Percentiles rank a stretch among this genome's conserved stretches.
Evolutionary conservation across 2,888 invertebrate species (phyloP).

Genomic region (Caradrina kadenii): DNA sequence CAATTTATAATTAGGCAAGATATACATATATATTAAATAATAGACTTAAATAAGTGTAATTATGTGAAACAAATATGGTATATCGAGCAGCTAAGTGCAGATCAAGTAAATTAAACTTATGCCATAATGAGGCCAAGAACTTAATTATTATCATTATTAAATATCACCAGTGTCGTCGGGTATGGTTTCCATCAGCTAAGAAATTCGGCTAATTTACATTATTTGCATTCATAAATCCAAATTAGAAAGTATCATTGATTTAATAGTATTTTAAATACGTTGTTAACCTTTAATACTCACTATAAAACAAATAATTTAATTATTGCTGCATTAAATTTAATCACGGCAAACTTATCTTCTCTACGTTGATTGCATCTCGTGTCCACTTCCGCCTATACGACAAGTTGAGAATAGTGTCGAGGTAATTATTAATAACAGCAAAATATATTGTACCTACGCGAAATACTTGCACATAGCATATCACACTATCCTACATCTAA

Average conservation of each 20-base stretch:
- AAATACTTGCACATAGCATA: conserved; percentile 22
- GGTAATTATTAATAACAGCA: conserved; percentile 27
- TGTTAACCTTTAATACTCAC: conserved; percentile 24
- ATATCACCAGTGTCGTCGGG: conserved; percentile 50
- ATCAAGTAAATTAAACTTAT: conserved; percentile 20
- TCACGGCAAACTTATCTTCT: conserved; percentile 37
- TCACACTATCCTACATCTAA: conserved; percentile 53
- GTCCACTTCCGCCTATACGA: conserved; percentile 14
- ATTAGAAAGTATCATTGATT: conserved; percentile 6
- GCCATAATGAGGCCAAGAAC: conserved; percentile 17
- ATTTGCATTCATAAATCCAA: neutral
- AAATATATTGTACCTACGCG: conserved; percentile 26
- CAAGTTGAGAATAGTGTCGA: conserved; percentile 22
- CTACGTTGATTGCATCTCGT: conserved; percentile 25
- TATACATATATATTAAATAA: neutral
- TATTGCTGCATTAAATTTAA: conserved; percentile 26
- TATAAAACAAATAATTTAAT: conserved; percentile 30
- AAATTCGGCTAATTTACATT: conserved; percentile 12
- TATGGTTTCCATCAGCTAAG: conserved; percentile 23
- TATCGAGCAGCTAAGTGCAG: conserved; percentile 26
- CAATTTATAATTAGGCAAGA: neutral
- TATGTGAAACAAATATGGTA: neutral
- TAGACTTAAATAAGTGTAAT: conserved; percentile 12
- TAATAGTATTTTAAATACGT: conserved; percentile 12
- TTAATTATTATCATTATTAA: conserved; percentile 28